These are phyloP conservation scores for Oreochromis grahami DNA, from an alignment of 2,797 vertebrate species.

Conservation along the genomic window DNA sequence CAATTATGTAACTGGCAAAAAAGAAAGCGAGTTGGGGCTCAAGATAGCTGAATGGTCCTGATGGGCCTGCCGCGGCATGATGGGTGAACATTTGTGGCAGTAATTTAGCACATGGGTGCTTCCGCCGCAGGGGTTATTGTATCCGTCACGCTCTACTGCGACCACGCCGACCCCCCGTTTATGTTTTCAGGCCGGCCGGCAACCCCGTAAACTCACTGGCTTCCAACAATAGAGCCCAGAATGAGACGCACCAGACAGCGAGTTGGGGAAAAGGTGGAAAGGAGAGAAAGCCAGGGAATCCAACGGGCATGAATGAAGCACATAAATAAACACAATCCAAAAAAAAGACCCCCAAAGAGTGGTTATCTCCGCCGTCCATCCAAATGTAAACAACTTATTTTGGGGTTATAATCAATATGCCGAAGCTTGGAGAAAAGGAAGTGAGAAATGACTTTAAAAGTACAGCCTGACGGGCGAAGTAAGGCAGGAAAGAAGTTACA, in stretches of 20 bases:
- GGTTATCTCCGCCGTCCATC: not conserved
- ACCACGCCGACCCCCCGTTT: conserved; percentile 41
- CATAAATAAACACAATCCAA: not conserved
- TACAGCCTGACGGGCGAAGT: not conserved
- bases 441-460: not conserved
- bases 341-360: not conserved
- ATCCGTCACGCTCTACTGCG: conserved; percentile 56
- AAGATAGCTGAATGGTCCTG: conserved; percentile 46
- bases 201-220: conserved; percentile 35
- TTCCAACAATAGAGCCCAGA: conserved; percentile 38
- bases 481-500: not conserved
- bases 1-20: conserved; percentile 53
- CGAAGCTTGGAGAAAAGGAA: not conserved
- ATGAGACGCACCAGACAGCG: conserved; percentile 30
- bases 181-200: conserved; percentile 45
- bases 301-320: not conserved
- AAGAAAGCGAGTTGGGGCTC: conserved; percentile 16
- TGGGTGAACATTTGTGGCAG: conserved; percentile 67
- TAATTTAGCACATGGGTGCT: conserved; percentile 76
- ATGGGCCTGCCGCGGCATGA: conserved; percentile 40
- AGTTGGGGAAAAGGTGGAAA: conserved; percentile 12
- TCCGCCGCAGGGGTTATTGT: conserved; percentile 68
- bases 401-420: not conserved
- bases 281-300: not conserved
- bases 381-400: not conserved